Base-by-base conservation (phyloP, 2,797 vertebrate species). In the Momotus momota region DNA sequence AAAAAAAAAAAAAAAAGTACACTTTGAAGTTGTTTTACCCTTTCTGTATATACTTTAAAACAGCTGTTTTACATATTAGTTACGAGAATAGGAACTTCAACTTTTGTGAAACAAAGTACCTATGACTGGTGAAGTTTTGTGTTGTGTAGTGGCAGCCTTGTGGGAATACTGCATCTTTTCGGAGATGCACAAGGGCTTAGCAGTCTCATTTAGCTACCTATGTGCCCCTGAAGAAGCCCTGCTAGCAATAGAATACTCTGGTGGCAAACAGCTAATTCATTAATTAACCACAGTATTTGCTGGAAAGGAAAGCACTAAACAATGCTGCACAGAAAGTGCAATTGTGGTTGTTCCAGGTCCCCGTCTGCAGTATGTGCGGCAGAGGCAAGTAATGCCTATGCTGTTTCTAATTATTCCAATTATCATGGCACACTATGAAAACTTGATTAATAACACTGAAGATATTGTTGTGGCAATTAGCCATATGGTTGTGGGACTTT, bases 381-480 rank as follows among this genome's bases (percentile, higher is more conserved):
- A 95, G 98, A 98, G 97, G 98, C 97, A 98, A 98, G 98, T 98
- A 97, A 98, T 96, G 98, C 98, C 98, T 98, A 98, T 97, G 99
- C 98, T 98, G 98, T 97, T 98, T 98, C 99, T 99, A 99, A 99
- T 99, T 99, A 99, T 99, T 99, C 99, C 99, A 99, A 99, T 99
- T 99, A 99, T 99, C 99, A 99, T 99, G 99, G 99, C 99, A 98
- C 98, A 98, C 99, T 99, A 99, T 99, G 99, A 99, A 99, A 99
- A 99, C 99, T 99, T 99, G 99, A 99, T 99, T 99, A 99, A 99
- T 99, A 99, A 99, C 99, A 99, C 98, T 98, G 99, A 99, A 99
- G 99, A 99, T 99, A 99, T 99, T 99, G 99, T 99, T 99, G 99
- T 99, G 99, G 99, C 99, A 99, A 99, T 99, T 99, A 99, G 99